Base-by-base conservation (phyloP, 2,888 invertebrate species). In the Peribatodes rhomboidaria region DNA sequence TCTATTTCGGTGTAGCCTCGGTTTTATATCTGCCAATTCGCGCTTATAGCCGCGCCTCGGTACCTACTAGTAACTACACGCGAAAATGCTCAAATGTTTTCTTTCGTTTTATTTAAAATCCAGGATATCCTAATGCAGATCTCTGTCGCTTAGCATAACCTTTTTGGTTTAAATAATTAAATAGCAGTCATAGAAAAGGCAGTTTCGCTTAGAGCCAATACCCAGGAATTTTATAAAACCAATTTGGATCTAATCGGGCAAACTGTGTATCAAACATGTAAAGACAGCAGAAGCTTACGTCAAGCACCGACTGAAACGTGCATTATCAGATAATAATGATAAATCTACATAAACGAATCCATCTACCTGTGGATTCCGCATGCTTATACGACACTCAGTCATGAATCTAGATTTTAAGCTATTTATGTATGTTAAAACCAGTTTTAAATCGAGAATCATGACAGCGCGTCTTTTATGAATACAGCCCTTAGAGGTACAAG, bases 1-100 rank as follows among this genome's bases (percentile, higher is more conserved):
- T 91, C 89, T 86, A 87, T 90, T 89, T 88, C 80, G 80, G 79
- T 84, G 85, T 85, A 79, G 77, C 67, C 73, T 72, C 73, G 75
- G 73, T 70, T 71, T 71, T 75, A 72, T 77, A 73, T 74, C 75
- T 74, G 72, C 39, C 65, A 46, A 56, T 65, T 61, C 49, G 46
- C 9, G 50, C 46, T 52, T 52, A 57, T 41, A 50, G 41, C 31
- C 13, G 62, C 46, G 49, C 3, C 56, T 56, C 46, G 9, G 31
- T 27, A 3, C 39, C 53, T 39, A 41, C 53, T 55, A 10, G 33
- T 16, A 71, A 67, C 70, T 76, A 54, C 46, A 39, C 53, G 53
- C 47, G 50, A 33, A 14, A 49, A 16, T 1, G 22, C 9, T 18
- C n/a, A 22, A 53, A 53, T 10, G 22, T 10, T 41, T 53, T 49